phyloP scores from a whole-genome alignment of 2,113 vertebrate species.

The Scalopus aquaticus region DNA sequence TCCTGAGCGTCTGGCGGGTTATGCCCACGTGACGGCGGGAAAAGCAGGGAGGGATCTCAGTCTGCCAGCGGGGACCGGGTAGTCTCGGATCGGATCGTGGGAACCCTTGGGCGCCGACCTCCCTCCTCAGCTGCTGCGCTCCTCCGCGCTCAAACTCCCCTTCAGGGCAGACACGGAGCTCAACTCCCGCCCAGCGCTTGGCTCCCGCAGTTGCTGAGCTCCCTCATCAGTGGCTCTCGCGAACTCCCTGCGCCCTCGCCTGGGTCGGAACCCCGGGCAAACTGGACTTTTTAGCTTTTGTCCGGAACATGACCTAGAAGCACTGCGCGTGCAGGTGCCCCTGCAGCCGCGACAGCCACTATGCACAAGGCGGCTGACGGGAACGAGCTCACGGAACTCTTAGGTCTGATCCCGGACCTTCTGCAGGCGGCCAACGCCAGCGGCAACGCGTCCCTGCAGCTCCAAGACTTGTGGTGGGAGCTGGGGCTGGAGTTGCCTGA shows the following conservation, averaged over 20 bases:
- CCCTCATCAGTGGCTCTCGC: fast-evolving
- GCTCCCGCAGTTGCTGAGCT: background rate
- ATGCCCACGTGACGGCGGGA: background rate
- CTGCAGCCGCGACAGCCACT: background rate
- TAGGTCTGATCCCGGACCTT: background rate
- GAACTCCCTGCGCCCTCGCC: background rate
- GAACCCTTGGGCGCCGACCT: background rate
- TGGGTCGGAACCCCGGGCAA: fast-evolving
- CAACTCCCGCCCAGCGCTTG: background rate
- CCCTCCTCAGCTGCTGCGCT: background rate
- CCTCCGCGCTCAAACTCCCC: background rate
- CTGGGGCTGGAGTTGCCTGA: slow-evolving; percentile 60
- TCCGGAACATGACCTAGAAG: background rate
- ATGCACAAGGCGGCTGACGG: background rate
- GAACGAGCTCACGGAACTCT: background rate
- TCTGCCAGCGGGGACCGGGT: fast-evolving
- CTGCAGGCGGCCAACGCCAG: slow-evolving; percentile 53
- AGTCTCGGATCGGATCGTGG: background rate
- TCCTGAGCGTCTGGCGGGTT: background rate
- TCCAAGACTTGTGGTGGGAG: slow-evolving; percentile 51
- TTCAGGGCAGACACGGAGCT: background rate
- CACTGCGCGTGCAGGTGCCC: background rate
- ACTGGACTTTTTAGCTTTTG: too few species aligned
- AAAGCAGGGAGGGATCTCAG: background rate
- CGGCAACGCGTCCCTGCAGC: slow-evolving; percentile 53